These are phyloP conservation scores for Chionodraco myersi DNA, from an alignment of 2,113 vertebrate species.

Conservation along the genomic window DNA sequence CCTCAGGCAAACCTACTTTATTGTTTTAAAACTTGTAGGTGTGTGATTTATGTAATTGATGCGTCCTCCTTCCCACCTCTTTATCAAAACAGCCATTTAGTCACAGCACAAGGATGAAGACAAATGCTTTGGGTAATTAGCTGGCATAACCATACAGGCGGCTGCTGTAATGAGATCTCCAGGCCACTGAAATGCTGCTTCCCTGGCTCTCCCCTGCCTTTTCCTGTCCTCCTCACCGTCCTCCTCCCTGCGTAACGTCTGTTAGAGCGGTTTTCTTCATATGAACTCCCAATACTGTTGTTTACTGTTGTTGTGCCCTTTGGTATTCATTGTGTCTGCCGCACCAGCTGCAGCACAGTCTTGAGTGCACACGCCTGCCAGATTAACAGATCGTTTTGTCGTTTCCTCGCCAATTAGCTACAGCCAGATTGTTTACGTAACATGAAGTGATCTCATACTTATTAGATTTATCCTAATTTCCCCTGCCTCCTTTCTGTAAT, in stretches of 20 bases:
- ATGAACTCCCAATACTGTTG: not conserved
- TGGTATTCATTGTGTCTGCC: constrained; percentile 41
- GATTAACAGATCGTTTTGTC: constrained; percentile 67
- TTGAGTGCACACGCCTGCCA: constrained; percentile 50
- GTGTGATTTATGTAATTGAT: constrained; percentile 59
- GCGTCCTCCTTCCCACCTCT: constrained; percentile 46
- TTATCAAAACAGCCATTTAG: constrained; percentile 58
- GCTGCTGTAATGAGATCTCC: constrained; percentile 57
- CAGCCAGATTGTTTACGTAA: constrained; percentile 73
- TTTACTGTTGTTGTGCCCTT: constrained; percentile 36
- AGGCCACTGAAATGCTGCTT: constrained; percentile 7
- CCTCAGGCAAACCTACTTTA: constrained; percentile 25
- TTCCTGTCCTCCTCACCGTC: not conserved
- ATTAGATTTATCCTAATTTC: constrained; percentile 59
- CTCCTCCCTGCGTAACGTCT: not conserved
- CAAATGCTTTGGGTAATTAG: constrained; percentile 61
- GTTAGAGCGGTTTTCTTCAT: not conserved
- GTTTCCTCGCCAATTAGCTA: constrained; percentile 68
- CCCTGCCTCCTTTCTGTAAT: constrained; percentile 39
- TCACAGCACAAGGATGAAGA: constrained; percentile 67
- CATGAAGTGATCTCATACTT: constrained; percentile 48
- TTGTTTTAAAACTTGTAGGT: constrained; percentile 45
- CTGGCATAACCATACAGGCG: constrained; percentile 46
- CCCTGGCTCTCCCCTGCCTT: not conserved
- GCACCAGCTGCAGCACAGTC: constrained; percentile 58